phyloP scores from a whole-genome alignment of 2,113 vertebrate genomes.

The Ascaphus truei region DNA sequence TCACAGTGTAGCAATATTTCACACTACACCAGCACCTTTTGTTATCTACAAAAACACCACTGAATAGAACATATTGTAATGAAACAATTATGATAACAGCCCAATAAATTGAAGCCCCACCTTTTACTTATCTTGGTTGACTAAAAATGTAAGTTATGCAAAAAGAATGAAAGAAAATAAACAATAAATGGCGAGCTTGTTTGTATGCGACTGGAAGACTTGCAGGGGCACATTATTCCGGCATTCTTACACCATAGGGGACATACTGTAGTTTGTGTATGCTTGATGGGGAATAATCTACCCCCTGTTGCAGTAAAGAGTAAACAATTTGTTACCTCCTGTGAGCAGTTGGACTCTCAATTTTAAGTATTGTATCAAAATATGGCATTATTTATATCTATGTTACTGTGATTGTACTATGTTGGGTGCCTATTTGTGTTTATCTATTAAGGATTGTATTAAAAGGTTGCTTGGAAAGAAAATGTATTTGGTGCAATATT shows the following conservation, averaged over 20 bases:
- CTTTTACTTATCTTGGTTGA: too few relatives aligned
- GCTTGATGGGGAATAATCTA: slow-evolving; percentile 10
- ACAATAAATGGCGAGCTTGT: background rate
- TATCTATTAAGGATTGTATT: too few relatives aligned
- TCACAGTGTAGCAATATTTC: too few relatives aligned
- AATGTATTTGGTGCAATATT: too few relatives aligned
- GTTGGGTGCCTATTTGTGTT: too few relatives aligned
- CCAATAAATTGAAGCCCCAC: too few relatives aligned
- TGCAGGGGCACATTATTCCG: background rate
- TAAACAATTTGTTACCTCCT: background rate
- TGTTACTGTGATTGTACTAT: background rate
- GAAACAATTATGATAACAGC: too few relatives aligned
- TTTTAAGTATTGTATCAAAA: background rate
- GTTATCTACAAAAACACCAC: too few relatives aligned
- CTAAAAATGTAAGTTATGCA: too few relatives aligned
- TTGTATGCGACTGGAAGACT: background rate
- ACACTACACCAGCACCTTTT: too few relatives aligned
- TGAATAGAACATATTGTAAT: too few relatives aligned
- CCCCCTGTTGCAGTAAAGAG: background rate
- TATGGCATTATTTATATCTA: slow-evolving; percentile 4
- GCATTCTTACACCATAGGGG: slow-evolving; percentile 24
- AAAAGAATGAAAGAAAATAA: slow-evolving; percentile 23
- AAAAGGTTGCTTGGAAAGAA: too few relatives aligned
- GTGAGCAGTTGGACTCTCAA: background rate
- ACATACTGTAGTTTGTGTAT: background rate